Percentiles rank a stretch among this genome's conserved stretches.
These are phyloP conservation scores for Helicoverpa zea DNA, from an alignment of 1,140 invertebrate species.

Conservation along the genomic window DNA sequence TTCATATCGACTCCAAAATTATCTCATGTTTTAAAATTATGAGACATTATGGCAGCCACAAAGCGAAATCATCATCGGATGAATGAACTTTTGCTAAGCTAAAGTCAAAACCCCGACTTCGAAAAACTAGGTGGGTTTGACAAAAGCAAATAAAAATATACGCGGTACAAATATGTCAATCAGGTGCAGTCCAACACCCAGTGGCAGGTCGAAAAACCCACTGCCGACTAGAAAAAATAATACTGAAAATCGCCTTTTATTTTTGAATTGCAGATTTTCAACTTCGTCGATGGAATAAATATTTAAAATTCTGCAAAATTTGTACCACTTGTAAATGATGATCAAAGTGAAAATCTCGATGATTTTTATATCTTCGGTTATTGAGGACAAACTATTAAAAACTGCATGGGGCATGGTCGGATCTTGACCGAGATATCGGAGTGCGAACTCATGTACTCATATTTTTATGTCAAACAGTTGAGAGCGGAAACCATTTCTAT, in stretches of 20 bases:
- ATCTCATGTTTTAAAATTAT: no score
- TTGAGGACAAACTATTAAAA: constrained; percentile 40
- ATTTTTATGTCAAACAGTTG: constrained; percentile 49
- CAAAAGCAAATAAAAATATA: background rate
- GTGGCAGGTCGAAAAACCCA: background rate
- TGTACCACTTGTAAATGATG: constrained; percentile 11
- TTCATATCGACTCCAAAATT: no score
- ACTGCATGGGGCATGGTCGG: constrained; percentile 27
- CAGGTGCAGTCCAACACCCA: background rate
- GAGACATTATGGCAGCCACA: background rate
- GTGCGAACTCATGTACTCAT: constrained; percentile 49
- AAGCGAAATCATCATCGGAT: background rate
- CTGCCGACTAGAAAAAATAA: background rate
- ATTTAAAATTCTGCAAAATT: constrained; percentile 23
- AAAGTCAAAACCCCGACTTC: background rate
- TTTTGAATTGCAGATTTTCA: background rate
- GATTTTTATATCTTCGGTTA: constrained; percentile 21
- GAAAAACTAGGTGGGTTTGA: background rate
- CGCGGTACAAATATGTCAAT: background rate
- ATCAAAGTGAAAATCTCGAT: constrained; percentile 32
- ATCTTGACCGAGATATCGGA: constrained; percentile 50
- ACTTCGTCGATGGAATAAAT: constrained; percentile 1
- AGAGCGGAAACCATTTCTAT: constrained; percentile 34
- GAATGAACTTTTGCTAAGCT: background rate
- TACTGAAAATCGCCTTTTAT: background rate